Conservation (phyloP, 2,888 invertebrate genomes). For the Diplolepis rosae region DNA sequence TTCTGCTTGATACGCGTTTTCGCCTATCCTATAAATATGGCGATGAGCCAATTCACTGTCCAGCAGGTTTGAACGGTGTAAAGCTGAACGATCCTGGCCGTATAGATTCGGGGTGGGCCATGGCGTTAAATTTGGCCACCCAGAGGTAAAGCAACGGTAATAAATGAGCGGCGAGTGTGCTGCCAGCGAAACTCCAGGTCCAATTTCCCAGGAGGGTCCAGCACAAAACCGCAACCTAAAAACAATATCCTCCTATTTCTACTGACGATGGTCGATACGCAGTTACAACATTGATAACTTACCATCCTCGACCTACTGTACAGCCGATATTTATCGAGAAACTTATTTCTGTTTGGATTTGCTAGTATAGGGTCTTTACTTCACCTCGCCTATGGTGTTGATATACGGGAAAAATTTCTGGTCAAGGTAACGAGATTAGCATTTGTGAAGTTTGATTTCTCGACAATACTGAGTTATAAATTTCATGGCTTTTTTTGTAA, state of each 20-base stretch:
- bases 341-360: conserved; percentile 3
- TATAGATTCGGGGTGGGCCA: conserved; percentile 38
- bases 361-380: conserved; percentile 25
- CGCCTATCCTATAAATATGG: conserved; percentile 33
- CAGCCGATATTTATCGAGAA: conserved; percentile 33
- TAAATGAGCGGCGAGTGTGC: conserved; percentile 68
- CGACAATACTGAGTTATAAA: too few relatives aligned
- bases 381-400: conserved; percentile 18
- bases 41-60: conserved; percentile 57
- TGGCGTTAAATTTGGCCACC: conserved; percentile 67
- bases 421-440: too few relatives aligned
- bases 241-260: conserved; percentile 65
- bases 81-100: conserved; percentile 57
- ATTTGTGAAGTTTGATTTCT: too few relatives aligned
- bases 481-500: too few relatives aligned
- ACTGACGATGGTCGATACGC: conserved; percentile 62
- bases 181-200: conserved; percentile 62
- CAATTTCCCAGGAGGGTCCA: conserved; percentile 68
- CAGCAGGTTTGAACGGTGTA: conserved; percentile 53
- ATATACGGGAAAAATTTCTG: conserved; percentile 34
- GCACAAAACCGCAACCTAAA: conserved; percentile 69
- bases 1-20: conserved; percentile 29
- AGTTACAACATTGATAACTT: conserved; percentile 55
- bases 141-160: conserved; percentile 68
- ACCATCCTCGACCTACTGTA: conserved; percentile 49